phyloP scores from a whole-genome alignment of 1,140 invertebrate species.

The Pseudomyrmex gracilis region DNA sequence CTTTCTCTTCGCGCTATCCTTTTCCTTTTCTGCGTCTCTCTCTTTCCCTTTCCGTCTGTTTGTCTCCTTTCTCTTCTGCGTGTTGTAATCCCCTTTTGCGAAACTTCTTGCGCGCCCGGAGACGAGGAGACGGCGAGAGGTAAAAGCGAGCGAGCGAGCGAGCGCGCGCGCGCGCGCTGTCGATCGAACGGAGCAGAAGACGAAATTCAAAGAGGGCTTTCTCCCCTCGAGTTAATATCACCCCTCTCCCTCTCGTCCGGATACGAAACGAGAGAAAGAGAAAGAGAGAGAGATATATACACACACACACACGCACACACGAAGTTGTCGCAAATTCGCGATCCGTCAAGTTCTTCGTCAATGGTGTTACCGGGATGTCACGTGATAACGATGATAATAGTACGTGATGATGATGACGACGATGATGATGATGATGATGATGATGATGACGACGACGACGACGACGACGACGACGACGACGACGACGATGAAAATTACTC shows the following conservation, averaged over 20 bases:
- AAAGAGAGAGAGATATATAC: slow-evolving; percentile 41
- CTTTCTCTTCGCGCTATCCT: slow-evolving; percentile 60
- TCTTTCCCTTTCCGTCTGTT: slow-evolving; percentile 66
- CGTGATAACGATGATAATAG: slow-evolving; percentile 17
- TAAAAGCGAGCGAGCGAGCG: slow-evolving; percentile 56
- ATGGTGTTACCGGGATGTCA: slow-evolving; percentile 32
- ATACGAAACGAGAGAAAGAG: slow-evolving; percentile 41
- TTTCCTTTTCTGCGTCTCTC: slow-evolving; percentile 63
- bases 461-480: not conserved
- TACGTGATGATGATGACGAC: not conserved
- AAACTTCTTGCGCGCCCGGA: slow-evolving; percentile 75
- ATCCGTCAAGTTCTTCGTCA: slow-evolving; percentile 22
- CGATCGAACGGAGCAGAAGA: slow-evolving; percentile 16
- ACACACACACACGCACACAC: not conserved
- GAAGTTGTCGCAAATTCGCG: not conserved
- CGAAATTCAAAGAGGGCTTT: too few relatives aligned
- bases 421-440: not conserved
- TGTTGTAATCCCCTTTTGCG: slow-evolving; percentile 84
- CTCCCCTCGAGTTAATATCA: too few relatives aligned
- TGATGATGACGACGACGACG: not conserved
- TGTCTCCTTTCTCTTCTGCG: slow-evolving; percentile 76
- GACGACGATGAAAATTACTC: slow-evolving; percentile 17
- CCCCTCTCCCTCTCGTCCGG: too few relatives aligned
- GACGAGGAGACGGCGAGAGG: slow-evolving; percentile 63
- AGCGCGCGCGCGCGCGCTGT: slow-evolving; percentile 25